These are phyloP conservation scores for Neotoxoptera formosana DNA, from an alignment of 1,140 invertebrate genomes.

Conservation along the genomic window DNA sequence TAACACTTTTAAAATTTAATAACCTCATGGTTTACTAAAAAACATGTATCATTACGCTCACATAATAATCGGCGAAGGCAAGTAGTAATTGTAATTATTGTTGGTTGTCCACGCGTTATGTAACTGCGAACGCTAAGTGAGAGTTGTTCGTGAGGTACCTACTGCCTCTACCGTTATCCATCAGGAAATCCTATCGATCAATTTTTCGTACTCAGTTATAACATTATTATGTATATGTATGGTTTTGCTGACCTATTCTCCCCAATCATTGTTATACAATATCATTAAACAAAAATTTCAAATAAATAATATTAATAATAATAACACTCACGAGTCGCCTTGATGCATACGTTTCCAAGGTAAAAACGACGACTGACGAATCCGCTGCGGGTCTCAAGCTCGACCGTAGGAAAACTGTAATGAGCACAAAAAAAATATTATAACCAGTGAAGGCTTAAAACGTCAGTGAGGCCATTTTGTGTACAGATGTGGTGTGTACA, in stretches of 20 bases:
- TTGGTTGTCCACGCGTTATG: conserved; percentile 17
- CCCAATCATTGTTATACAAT: background rate
- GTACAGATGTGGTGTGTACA: background rate
- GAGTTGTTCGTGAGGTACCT: conserved; percentile 36
- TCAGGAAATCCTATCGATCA: conserved; percentile 49
- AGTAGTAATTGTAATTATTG: conserved; percentile 27
- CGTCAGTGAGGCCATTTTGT: background rate
- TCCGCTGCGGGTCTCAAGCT: background rate
- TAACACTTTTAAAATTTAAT: background rate
- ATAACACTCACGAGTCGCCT: background rate
- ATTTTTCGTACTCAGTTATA: background rate
- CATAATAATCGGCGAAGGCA: background rate
- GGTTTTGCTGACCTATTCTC: background rate
- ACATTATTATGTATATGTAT: background rate
- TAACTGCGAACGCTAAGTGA: conserved; percentile 24
- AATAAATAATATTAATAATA: background rate
- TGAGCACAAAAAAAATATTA: background rate
- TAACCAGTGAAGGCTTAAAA: background rate
- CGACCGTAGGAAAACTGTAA: background rate
- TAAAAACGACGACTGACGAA: background rate
- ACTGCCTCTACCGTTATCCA: background rate
- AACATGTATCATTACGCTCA: background rate
- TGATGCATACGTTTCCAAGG: background rate
- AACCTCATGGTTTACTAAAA: background rate
- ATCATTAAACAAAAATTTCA: background rate